A percentile compares a stretch with the other conserved stretches of the same genome.
Evolutionary conservation across 2,888 invertebrate species (phyloP).

Genomic region (Diachrysia chrysitis): DNA sequence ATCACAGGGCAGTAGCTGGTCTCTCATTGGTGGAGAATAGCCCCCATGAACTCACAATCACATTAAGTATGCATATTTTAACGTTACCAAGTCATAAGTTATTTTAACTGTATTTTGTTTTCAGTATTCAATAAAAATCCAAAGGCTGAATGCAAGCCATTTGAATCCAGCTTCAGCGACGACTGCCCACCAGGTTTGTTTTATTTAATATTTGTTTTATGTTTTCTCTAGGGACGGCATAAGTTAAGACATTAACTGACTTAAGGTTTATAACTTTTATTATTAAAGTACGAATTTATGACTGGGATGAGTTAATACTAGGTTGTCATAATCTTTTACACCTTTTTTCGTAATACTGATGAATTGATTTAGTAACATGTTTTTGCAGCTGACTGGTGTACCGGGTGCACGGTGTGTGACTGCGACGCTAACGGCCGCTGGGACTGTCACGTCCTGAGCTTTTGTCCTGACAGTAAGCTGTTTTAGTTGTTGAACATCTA

Average conservation of each 20-base stretch:
- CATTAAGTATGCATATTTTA: not conserved
- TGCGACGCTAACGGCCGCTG: slow-evolving; percentile 77
- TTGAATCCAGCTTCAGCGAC: slow-evolving; percentile 76
- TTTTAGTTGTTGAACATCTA: not conserved
- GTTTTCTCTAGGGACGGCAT: too few relatives aligned
- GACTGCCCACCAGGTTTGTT: slow-evolving; percentile 80
- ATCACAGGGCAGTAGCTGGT: too few relatives aligned
- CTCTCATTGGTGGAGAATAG: too few relatives aligned
- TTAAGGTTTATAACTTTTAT: too few relatives aligned
- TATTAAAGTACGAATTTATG: too few relatives aligned
- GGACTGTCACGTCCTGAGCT: slow-evolving; percentile 81
- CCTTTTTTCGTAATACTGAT: too few relatives aligned
- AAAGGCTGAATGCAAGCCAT: slow-evolving; percentile 73
- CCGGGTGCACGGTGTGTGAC: slow-evolving; percentile 82
- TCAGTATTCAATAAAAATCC: slow-evolving; percentile 69
- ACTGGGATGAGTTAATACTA: too few relatives aligned
- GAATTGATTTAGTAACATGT: not conserved
- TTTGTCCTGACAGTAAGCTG: slow-evolving; percentile 77
- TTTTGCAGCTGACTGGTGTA: slow-evolving; percentile 80
- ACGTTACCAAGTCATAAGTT: not conserved
- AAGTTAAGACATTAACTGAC: too few relatives aligned
- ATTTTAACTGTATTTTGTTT: slow-evolving; percentile 18
- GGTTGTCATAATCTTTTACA: too few relatives aligned
- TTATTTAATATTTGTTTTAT: not conserved
- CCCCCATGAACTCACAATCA: too few relatives aligned